A percentile compares a stretch with the other conserved stretches of the same genome.
Evolutionary conservation across 2,113 vertebrate species (phyloP).

Genomic region (Ciconia stormi): DNA sequence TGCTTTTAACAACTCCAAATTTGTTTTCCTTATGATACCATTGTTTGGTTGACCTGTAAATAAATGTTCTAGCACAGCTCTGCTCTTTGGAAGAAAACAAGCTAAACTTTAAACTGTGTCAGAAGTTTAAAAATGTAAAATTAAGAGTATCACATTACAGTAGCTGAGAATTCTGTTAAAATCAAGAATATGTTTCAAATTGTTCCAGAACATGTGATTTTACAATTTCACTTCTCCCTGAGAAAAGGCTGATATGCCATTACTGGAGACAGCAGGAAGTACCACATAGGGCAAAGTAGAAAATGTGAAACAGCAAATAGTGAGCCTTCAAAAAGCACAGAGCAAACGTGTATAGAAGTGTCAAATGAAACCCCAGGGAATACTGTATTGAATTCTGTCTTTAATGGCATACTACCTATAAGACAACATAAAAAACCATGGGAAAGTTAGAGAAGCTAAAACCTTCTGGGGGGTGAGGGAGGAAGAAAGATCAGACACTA

Average conservation of each 20-base stretch:
- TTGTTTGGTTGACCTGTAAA: background rate
- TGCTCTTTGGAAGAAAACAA: background rate
- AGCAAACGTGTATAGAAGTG: background rate
- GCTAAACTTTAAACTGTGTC: background rate
- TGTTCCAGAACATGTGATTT: background rate
- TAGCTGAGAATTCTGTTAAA: background rate
- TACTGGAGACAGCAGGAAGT: background rate
- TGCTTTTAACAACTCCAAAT: background rate
- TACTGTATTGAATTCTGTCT: background rate
- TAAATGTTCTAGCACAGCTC: background rate
- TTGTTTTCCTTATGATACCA: background rate
- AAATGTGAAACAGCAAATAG: background rate
- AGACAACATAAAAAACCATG: background rate
- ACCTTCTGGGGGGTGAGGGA: background rate
- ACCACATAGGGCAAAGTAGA: background rate
- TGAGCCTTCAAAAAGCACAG: background rate
- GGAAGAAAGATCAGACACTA: background rate
- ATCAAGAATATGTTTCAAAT: background rate
- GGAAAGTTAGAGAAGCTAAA: background rate
- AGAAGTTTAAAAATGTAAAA: background rate
- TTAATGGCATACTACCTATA: background rate
- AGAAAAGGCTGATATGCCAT: background rate
- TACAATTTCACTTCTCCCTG: background rate
- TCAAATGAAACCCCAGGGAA: background rate
- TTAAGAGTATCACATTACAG: background rate